These are phyloP conservation scores for Agrotis ipsilon DNA, from an alignment of 2,888 invertebrate species.

Conservation along the genomic window DNA sequence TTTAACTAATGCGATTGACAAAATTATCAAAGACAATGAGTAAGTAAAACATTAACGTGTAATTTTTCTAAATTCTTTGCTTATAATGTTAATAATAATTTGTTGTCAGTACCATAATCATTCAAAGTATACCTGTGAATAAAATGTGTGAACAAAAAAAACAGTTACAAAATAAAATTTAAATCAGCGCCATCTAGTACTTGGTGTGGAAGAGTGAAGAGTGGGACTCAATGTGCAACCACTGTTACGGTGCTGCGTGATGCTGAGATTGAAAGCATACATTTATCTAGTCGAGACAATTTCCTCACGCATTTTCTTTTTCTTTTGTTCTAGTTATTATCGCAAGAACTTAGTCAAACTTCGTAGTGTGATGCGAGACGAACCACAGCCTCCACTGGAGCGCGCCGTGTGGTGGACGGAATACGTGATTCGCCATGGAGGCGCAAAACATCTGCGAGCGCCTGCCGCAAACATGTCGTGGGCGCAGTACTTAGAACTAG, in stretches of 20 bases:
- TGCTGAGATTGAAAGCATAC: too few relatives aligned
- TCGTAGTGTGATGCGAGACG: conserved; percentile 40
- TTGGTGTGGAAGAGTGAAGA: not conserved
- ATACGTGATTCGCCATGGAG: conserved; percentile 81
- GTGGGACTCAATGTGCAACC: not conserved
- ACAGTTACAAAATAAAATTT: not conserved
- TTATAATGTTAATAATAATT: too few relatives aligned
- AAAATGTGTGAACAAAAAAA: not conserved
- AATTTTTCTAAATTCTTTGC: too few relatives aligned
- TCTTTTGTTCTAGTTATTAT: conserved; percentile 36
- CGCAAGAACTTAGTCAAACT: conserved; percentile 48
- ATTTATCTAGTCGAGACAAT: too few relatives aligned
- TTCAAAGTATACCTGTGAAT: not conserved
- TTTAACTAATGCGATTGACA: conserved; percentile 65
- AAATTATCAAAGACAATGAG: conserved; percentile 63
- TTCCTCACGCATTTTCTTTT: not conserved
- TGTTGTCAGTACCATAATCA: too few relatives aligned
- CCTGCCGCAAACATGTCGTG: conserved; percentile 72
- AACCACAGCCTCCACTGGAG: conserved; percentile 65
- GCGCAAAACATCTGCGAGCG: conserved; percentile 79
- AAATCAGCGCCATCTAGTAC: not conserved
- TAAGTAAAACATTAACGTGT: conserved; percentile 25
- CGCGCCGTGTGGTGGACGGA: conserved; percentile 87
- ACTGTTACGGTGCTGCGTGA: too few relatives aligned
- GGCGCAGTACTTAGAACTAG: conserved; percentile 66